Percentiles rank a stretch among this genome's conserved stretches.
Evolutionary conservation across 2,888 invertebrate genomes (phyloP).

Genomic region (Microctonus brassicae): DNA sequence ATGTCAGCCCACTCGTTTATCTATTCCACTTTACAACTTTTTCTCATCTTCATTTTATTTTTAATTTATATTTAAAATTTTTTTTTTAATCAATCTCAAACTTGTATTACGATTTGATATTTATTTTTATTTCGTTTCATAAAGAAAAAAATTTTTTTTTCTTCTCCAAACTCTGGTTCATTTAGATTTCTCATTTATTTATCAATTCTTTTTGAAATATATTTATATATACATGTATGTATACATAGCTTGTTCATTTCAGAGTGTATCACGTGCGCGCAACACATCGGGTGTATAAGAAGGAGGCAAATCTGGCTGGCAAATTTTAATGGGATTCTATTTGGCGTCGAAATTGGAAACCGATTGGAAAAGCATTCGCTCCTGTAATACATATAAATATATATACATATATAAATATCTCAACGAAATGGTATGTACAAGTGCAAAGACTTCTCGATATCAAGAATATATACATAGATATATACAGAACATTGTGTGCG

Average conservation of each 20-base stretch:
- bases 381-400: background rate
- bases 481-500: background rate
- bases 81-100: no score
- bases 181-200: constrained; percentile 31
- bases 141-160: constrained; percentile 4
- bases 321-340: constrained; percentile 63
- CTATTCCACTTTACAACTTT: constrained; percentile 20
- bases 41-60: constrained; percentile 17
- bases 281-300: background rate
- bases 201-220: constrained; percentile 5
- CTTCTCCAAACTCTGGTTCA: constrained; percentile 14
- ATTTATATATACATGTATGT: no score
- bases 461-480: background rate
- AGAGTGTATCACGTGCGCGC: background rate
- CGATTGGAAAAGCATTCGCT: constrained; percentile 49
- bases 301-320: constrained; percentile 37
- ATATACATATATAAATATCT: background rate
- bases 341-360: constrained; percentile 62
- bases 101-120: no score
- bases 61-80: no score
- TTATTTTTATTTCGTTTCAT: constrained; percentile 28
- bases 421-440: background rate
- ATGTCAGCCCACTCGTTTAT: constrained; percentile 25
- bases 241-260: constrained; percentile 23
- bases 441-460: background rate